A percentile compares a stretch with the other conserved stretches of the same genome.
Conservation (phyloP, 2,888 invertebrate genomes). For the Temnothorax rugatulus region DNA sequence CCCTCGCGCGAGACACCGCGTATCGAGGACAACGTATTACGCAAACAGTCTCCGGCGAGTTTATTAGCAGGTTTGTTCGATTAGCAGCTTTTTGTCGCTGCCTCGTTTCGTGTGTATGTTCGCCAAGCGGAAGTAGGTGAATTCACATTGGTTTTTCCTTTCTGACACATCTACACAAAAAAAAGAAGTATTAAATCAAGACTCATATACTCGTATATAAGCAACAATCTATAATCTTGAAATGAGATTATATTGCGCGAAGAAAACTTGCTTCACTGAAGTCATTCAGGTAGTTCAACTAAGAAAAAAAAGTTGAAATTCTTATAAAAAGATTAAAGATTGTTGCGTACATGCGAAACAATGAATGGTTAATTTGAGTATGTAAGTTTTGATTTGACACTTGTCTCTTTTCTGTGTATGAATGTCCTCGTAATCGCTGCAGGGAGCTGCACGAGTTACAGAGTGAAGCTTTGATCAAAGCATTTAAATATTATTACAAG, state of each 20-base stretch:
- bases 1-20: neutral
- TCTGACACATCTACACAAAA: neutral
- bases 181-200: too few relatives aligned
- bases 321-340: too few relatives aligned
- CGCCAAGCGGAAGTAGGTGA: neutral
- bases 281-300: too few relatives aligned
- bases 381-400: too few relatives aligned
- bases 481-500: neutral
- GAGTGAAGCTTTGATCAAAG: neutral
- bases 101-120: neutral
- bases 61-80: constrained; percentile 9
- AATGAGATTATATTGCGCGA: too few relatives aligned
- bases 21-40: constrained; percentile 24
- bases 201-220: too few relatives aligned
- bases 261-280: too few relatives aligned
- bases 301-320: too few relatives aligned
- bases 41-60: constrained; percentile 10
- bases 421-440: neutral
- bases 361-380: too few relatives aligned
- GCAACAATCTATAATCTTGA: too few relatives aligned
- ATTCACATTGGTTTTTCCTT: neutral
- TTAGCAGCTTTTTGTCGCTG: constrained; percentile 6
- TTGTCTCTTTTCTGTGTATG: too few relatives aligned
- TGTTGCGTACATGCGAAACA: too few relatives aligned
- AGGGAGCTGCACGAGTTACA: neutral